Base-by-base conservation (phyloP, 2,888 invertebrate species). In the Limnephilus auricula region DNA sequence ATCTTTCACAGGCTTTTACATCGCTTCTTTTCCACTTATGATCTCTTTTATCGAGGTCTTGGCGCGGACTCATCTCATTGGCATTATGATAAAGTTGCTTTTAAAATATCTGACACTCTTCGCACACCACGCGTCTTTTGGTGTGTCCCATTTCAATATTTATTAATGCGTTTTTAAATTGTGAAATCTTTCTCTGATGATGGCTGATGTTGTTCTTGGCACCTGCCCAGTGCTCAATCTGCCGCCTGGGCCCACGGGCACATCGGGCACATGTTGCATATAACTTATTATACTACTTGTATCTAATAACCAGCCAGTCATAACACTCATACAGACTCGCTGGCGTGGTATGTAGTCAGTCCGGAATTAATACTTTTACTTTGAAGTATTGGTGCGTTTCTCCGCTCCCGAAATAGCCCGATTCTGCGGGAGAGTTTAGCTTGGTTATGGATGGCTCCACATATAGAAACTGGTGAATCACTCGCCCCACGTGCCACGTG, bases 161-260 rank as follows among this genome's bases (percentile, higher is more conserved):
- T 85, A 32, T 84, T 84, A 85, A 85, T 85, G 85, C 85, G 85
- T 85, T 85, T 85, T 85, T 85, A 85, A 85, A 85, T 85, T 45
- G 85, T 85, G 85, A 45, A 30, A 45, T 40, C 13, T 40, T 40
- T 9, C 25, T 25, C 65, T 65, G 32, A 30, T 45, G 34, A 9
- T 13, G 10, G 65, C 65, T 65, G 32, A 45, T 85, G 34, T 10
- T 5, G 10, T 15, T 40, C 45, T n/a, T 85, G 85, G 85, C 85
- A 45, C 40, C n/a, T 34, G 30, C 45, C 85, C 85, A 85, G 82
- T 34, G 25, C 12, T 13, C 84, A 50, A 15, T 37, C 40, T 32
- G 25, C 37, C 40, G 84, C 40, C 40, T 25, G 84, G 37, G 34
- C 34, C 50, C 18, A 50, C n/a, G 9, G 85, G 85, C 18, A 32